Conservation (phyloP, 2,888 invertebrate genomes). For the Cataglyphis cursor region DNA sequence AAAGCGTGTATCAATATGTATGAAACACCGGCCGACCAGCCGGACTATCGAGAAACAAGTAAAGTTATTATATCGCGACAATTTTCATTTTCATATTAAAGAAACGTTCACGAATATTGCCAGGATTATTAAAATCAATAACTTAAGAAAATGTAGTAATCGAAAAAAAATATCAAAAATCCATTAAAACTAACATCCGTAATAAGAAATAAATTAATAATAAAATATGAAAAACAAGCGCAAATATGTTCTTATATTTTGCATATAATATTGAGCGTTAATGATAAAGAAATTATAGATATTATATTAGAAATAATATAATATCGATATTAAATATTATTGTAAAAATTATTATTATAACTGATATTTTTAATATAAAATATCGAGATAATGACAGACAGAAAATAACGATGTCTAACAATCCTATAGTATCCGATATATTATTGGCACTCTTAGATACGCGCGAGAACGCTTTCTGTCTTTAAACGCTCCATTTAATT, state of each 20-base stretch:
- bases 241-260: neutral
- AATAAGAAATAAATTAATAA: neutral
- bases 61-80: slow-evolving; percentile 19
- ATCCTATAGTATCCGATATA: neutral
- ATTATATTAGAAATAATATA: neutral
- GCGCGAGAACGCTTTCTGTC: neutral
- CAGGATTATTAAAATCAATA: neutral
- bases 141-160: neutral
- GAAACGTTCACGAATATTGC: neutral
- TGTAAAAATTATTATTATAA: neutral
- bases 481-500: slow-evolving; percentile 44
- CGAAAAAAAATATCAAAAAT: neutral
- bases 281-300: neutral
- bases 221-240: neutral
- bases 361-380: neutral
- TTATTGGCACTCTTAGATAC: neutral
- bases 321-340: neutral
- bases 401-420: neutral
- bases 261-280: neutral
- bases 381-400: neutral
- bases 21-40: slow-evolving; percentile 2
- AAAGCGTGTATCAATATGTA: slow-evolving; percentile 48
- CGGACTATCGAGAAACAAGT: neutral
- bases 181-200: neutral
- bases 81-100: slow-evolving; percentile 10